These are phyloP conservation scores for Aspiorhynchus laticeps DNA, from an alignment of 2,113 vertebrate species.

Conservation along the genomic window DNA sequence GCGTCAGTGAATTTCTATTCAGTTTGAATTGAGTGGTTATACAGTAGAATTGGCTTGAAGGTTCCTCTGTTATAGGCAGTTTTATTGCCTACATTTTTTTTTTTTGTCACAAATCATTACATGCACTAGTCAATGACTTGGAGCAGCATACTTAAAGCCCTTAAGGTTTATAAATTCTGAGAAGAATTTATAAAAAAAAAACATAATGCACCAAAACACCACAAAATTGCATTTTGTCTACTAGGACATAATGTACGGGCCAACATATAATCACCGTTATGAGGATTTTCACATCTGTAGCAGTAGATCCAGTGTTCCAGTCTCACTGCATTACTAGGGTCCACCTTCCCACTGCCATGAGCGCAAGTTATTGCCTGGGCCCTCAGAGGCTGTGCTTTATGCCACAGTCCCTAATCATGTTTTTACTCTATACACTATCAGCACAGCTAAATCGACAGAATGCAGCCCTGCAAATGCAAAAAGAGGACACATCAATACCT, in stretches of 20 bases:
- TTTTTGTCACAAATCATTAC: background rate
- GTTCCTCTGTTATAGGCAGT: background rate
- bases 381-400: slow-evolving; percentile 47
- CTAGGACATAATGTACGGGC: background rate
- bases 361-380: slow-evolving; percentile 35
- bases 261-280: background rate
- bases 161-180: background rate
- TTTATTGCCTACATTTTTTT: background rate
- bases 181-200: too few species aligned
- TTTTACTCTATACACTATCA: slow-evolving; percentile 49
- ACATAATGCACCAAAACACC: background rate
- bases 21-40: background rate
- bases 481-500: slow-evolving; percentile 72
- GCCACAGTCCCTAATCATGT: slow-evolving; percentile 53
- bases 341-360: slow-evolving; percentile 15
- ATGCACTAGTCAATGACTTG: slow-evolving; percentile 4
- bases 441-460: slow-evolving; percentile 66
- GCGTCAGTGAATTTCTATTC: slow-evolving; percentile 8
- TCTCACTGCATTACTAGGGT: slow-evolving; percentile 24
- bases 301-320: background rate
- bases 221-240: background rate
- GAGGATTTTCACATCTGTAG: background rate
- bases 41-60: background rate
- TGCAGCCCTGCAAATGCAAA: slow-evolving; percentile 69
- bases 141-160: background rate